Evolutionary conservation across 2,797 vertebrate species (phyloP).

Genomic region (Neopelma chrysocephalum): DNA sequence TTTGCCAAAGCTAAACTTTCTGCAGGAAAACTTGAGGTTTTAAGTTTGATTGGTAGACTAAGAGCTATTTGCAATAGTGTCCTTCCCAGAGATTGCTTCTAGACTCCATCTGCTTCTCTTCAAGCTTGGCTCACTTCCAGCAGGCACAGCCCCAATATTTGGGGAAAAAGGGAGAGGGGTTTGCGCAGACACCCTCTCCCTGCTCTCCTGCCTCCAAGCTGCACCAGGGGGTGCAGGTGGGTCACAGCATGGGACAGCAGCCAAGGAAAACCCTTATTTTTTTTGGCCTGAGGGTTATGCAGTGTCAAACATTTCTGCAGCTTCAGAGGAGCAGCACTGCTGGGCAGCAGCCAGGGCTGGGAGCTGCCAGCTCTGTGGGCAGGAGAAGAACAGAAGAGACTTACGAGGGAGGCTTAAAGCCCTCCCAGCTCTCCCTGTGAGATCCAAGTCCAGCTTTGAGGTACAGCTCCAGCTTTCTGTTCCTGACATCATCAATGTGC

Average conservation of each 20-base stretch:
- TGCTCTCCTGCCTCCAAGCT: background rate
- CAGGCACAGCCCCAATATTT: accelerated
- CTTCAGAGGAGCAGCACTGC: background rate
- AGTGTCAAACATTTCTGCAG: background rate
- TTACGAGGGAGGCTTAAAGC: background rate
- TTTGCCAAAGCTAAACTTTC: background rate
- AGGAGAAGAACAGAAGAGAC: background rate
- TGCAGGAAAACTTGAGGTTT: background rate
- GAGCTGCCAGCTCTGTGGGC: background rate
- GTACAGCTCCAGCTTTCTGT: background rate
- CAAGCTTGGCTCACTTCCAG: background rate
- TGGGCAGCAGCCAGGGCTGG: background rate
- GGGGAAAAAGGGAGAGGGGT: background rate
- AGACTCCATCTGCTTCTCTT: background rate
- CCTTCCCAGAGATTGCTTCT: background rate
- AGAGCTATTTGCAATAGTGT: background rate
- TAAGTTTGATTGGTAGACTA: accelerated
- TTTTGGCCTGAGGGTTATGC: background rate
- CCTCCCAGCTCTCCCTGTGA: background rate
- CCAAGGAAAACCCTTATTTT: background rate
- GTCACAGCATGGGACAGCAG: background rate
- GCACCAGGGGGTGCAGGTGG: background rate
- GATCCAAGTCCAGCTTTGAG: background rate
- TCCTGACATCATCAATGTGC: background rate
- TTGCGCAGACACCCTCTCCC: background rate